These are phyloP conservation scores for Dasypolia templi DNA, from an alignment of 2,888 invertebrate species.

Conservation along the genomic window DNA sequence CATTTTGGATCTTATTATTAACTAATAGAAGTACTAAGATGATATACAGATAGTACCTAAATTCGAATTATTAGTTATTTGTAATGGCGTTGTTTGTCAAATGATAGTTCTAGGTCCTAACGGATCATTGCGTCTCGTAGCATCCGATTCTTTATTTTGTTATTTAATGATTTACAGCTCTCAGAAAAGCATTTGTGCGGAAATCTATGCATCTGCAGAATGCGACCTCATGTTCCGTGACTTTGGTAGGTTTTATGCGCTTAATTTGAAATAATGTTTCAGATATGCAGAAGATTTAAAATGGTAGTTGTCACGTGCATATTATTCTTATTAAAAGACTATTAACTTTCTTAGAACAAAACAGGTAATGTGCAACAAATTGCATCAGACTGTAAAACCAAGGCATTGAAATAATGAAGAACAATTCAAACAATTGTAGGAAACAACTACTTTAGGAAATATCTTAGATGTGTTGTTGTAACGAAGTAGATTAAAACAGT, in stretches of 20 bases:
- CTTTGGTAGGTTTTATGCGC: background rate
- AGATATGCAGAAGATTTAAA: background rate
- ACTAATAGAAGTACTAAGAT: conserved; percentile 23
- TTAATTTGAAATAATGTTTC: background rate
- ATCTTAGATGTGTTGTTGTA: background rate
- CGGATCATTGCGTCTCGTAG: too few species aligned
- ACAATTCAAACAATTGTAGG: background rate
- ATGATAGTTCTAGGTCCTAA: background rate
- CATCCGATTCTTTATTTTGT: background rate
- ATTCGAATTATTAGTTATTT: background rate
- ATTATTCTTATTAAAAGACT: background rate
- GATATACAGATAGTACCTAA: conserved; percentile 5
- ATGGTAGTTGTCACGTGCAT: background rate
- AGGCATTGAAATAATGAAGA: background rate
- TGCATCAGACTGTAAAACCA: background rate
- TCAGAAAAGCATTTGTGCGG: background rate
- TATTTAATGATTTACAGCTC: background rate
- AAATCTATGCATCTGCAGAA: background rate
- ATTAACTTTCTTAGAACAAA: too few species aligned
- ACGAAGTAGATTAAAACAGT: background rate
- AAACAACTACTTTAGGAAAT: background rate
- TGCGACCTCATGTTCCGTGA: background rate
- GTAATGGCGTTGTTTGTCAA: background rate
- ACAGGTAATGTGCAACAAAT: background rate
- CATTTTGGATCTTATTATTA: conserved; percentile 23